Conservation (phyloP, 2,797 vertebrate genomes). For the Ceryle rudis region DNA sequence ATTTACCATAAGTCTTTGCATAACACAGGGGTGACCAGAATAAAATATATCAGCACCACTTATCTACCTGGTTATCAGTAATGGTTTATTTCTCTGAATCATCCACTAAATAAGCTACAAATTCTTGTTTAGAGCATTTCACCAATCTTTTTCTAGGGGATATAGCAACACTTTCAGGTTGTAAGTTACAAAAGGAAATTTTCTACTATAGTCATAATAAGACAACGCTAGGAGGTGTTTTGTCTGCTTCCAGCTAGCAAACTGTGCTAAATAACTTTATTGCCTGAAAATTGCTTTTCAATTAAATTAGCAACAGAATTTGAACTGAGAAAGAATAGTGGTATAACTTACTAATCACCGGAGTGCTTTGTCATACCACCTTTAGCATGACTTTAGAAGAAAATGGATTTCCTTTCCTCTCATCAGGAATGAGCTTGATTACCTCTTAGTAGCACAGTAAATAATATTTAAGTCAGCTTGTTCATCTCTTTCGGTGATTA, state of each 20-base stretch:
- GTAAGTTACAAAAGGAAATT: not conserved
- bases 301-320: not conserved
- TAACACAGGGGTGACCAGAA: not conserved
- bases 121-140: not conserved
- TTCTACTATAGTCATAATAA: not conserved
- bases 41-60: not conserved
- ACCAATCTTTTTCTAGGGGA: not conserved
- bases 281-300: not conserved
- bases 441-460: not conserved
- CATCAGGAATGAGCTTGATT: not conserved
- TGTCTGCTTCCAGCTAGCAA: not conserved
- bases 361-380: not conserved
- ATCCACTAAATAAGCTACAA: not conserved
- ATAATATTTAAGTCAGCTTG: not conserved
- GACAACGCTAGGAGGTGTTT: not conserved
- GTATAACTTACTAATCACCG: not conserved
- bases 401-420: not conserved
- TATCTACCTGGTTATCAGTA: not conserved
- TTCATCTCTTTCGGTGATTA: not conserved
- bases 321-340: not conserved
- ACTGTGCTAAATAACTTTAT: not conserved
- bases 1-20: not conserved
- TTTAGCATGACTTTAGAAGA: not conserved
- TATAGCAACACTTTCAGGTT: not conserved
- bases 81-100: not conserved